Conservation (phyloP, 1,140 invertebrate genomes). For the Megathymus violae region DNA sequence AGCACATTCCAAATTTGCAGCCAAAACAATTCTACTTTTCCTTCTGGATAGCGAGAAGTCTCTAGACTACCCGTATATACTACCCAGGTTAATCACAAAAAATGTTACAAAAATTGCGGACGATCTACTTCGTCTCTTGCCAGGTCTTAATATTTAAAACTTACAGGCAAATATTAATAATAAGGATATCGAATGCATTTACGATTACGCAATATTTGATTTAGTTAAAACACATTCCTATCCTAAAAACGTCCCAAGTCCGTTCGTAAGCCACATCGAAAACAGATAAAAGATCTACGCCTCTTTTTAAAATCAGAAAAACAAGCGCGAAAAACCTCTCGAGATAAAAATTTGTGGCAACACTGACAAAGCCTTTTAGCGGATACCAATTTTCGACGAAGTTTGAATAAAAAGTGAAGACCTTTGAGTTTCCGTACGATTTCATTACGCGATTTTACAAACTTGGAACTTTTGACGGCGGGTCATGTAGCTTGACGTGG, state of each 20-base stretch:
- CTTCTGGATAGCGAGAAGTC: no score
- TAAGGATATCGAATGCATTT: no score
- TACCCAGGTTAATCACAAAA: no score
- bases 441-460: constrained; percentile 59
- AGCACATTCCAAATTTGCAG: no score
- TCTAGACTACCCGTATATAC: no score
- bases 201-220: no score
- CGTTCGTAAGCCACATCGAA: background rate
- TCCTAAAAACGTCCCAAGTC: background rate
- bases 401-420: constrained; percentile 47
- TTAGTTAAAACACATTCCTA: background rate
- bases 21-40: no score
- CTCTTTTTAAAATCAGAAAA: constrained; percentile 10
- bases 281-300: constrained; percentile 1
- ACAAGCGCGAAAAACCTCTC: constrained; percentile 9
- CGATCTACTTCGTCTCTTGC: no score
- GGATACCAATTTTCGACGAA: constrained; percentile 41
- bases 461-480: constrained; percentile 49
- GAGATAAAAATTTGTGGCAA: constrained; percentile 20
- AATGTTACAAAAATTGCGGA: no score
- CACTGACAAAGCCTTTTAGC: constrained; percentile 54
- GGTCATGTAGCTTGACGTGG: constrained; percentile 50
- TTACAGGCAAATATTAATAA: no score
- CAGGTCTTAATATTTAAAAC: no score
- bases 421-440: constrained; percentile 42